phyloP scores from a whole-genome alignment of 2,888 invertebrate genomes.

The Eupithecia inturbata region DNA sequence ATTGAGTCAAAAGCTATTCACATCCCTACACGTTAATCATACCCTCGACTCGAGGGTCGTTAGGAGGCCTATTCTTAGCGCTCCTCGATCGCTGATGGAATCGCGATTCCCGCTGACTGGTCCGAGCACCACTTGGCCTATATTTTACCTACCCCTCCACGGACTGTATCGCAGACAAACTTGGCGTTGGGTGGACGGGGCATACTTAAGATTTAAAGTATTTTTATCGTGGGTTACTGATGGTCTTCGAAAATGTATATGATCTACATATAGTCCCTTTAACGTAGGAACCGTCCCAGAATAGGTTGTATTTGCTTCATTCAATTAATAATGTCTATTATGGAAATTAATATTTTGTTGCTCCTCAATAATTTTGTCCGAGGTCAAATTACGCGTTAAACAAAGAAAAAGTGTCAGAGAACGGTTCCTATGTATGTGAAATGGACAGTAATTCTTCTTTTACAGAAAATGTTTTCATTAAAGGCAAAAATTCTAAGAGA shows the following conservation, averaged over 20 bases:
- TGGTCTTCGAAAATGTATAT: no score
- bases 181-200: not conserved
- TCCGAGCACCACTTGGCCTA: constrained; percentile 48
- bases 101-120: constrained; percentile 48
- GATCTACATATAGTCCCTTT: no score
- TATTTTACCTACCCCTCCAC: constrained; percentile 42
- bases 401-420: no score
- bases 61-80: constrained; percentile 42
- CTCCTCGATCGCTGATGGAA: constrained; percentile 43
- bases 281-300: no score
- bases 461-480: not conserved
- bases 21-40: constrained; percentile 30
- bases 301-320: no score
- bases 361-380: no score
- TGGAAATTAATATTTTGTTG: no score
- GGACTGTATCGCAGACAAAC: constrained; percentile 35
- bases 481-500: no score
- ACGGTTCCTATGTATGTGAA: no score
- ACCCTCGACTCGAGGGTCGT: constrained; percentile 28
- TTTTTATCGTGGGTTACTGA: not conserved
- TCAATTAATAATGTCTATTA: no score
- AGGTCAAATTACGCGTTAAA: no score
- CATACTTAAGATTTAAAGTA: not conserved
- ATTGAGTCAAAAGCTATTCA: constrained; percentile 36
- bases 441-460: not conserved